phyloP scores from a whole-genome alignment of 2,888 invertebrate species.

The Cosmorhoe ocellata region DNA sequence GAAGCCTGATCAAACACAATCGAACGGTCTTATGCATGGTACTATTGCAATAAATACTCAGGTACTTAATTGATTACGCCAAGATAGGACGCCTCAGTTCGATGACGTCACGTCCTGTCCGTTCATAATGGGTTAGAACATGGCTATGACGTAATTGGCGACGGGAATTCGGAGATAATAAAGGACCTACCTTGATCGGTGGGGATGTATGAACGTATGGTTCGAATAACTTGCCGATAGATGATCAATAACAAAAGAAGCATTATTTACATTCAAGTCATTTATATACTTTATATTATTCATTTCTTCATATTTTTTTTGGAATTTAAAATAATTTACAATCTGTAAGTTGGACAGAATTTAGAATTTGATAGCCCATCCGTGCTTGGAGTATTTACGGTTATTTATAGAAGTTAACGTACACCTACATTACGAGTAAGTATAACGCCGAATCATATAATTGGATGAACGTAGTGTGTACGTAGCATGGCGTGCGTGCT shows the following conservation, averaged over 20 bases:
- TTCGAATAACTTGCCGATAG: background rate
- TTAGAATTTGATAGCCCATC: background rate
- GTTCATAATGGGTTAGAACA: conserved; percentile 13
- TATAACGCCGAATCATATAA: too few relatives aligned
- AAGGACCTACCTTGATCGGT: conserved; percentile 4
- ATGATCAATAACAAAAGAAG: background rate
- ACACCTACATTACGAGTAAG: too few relatives aligned
- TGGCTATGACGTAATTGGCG: conserved; percentile 21
- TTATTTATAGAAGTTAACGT: background rate
- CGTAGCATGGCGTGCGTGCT: too few relatives aligned
- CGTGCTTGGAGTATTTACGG: too few relatives aligned
- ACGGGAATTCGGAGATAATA: conserved; percentile 13
- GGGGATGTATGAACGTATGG: background rate
- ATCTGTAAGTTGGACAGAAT: background rate
- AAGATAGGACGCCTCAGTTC: conserved; percentile 42
- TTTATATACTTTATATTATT: too few relatives aligned
- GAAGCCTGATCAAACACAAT: conserved; percentile 45
- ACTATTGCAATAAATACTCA: conserved; percentile 45
- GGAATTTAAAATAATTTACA: too few relatives aligned
- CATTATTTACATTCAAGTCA: too few relatives aligned
- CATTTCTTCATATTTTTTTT: background rate
- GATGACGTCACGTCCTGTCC: conserved; percentile 46
- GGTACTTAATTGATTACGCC: conserved; percentile 47
- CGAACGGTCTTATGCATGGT: conserved; percentile 32
- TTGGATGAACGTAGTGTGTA: too few relatives aligned